phyloP scores from a whole-genome alignment of 2,113 vertebrate genomes.

The Eonycteris spelaea region DNA sequence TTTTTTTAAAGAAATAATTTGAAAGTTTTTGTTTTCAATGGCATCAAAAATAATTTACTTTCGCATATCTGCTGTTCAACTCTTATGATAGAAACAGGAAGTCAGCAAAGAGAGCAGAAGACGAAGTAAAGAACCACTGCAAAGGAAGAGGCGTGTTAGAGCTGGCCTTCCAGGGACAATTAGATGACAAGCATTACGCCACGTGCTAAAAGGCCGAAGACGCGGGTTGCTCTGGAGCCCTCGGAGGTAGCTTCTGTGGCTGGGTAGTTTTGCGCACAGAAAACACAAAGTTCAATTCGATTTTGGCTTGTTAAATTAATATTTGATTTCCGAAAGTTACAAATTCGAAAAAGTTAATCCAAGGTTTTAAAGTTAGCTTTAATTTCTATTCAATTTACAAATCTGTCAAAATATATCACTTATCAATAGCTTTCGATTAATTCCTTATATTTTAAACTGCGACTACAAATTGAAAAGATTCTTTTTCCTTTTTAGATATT shows the following conservation, averaged over 20 bases:
- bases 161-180: neutral
- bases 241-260: neutral
- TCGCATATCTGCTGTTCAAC: neutral
- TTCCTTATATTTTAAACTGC: neutral
- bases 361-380: conserved; percentile 1
- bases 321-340: neutral
- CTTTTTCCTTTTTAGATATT: conserved; percentile 16
- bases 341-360: neutral
- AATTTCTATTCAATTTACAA: neutral
- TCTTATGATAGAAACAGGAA: neutral
- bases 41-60: neutral
- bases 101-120: neutral
- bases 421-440: neutral
- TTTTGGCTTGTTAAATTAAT: neutral
- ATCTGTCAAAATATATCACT: neutral
- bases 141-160: neutral
- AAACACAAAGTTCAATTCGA: neutral
- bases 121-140: neutral
- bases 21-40: conserved; percentile 8
- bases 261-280: neutral
- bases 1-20: neutral
- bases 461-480: neutral
- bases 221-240: neutral
- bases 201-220: neutral
- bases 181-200: neutral